Conservation (phyloP, 2,888 invertebrate species). For the Tetheella fluctuosa region DNA sequence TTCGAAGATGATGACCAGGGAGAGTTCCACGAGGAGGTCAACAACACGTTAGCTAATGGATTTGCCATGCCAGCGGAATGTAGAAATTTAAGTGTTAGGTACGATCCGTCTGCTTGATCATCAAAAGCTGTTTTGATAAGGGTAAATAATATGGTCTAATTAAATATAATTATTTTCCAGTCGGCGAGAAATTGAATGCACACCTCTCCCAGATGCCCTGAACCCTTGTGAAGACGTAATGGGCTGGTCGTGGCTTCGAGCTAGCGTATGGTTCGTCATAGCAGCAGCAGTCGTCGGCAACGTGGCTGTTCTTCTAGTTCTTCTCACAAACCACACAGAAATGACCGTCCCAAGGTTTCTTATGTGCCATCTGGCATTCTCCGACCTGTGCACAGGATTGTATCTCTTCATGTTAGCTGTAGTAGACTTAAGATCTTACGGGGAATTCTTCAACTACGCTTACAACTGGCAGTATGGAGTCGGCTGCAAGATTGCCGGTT, state of each 20-base stretch:
- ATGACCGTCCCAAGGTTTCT: conserved; percentile 76
- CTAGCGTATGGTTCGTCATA: conserved; percentile 94
- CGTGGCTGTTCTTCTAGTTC: conserved; percentile 90
- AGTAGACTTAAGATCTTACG: conserved; percentile 92
- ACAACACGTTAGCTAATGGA: conserved; percentile 48
- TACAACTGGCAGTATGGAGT: conserved; percentile 94
- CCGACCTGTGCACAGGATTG: conserved; percentile 94
- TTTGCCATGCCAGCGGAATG: conserved; percentile 57
- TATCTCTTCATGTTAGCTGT: conserved; percentile 93
- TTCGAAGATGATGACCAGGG: conserved; percentile 63
- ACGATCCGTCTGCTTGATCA: conserved; percentile 7
- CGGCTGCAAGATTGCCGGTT: conserved; percentile 94
- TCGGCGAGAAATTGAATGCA: conserved; percentile 84
- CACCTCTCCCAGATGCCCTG: conserved; percentile 90
- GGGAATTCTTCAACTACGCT: conserved; percentile 95
- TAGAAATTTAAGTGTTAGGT: conserved; percentile 70
- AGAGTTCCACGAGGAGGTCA: conserved; percentile 66
- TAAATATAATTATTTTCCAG: conserved; percentile 44
- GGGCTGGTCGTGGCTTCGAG: conserved; percentile 90
- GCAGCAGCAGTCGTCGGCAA: conserved; percentile 93
- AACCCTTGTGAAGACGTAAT: conserved; percentile 96
- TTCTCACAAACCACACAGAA: conserved; percentile 85
- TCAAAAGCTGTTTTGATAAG: not conserved
- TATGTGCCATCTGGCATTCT: conserved; percentile 91
- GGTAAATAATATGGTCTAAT: conserved; percentile 9